Evolutionary conservation across 2,113 vertebrate genomes (phyloP).

Genomic region (Serilophus lunatus): DNA sequence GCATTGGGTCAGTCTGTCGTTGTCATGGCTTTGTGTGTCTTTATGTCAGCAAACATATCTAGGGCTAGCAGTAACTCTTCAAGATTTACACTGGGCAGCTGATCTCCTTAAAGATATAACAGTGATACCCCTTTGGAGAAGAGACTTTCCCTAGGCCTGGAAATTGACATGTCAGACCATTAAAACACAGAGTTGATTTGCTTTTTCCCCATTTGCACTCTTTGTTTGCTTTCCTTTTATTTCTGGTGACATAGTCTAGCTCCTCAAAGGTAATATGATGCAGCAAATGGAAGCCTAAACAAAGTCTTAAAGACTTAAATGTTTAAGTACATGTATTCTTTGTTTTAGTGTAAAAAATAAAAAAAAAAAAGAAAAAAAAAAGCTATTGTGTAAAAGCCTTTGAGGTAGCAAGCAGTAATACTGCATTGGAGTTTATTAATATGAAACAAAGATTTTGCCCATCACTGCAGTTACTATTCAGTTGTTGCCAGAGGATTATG

Average conservation of each 20-base stretch:
- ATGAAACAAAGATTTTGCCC: background rate
- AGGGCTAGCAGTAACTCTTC: background rate
- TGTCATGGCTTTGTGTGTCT: background rate
- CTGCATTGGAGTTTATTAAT: background rate
- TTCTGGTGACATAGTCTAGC: background rate
- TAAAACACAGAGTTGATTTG: background rate
- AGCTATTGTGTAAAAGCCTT: background rate
- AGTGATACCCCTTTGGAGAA: background rate
- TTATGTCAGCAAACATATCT: background rate
- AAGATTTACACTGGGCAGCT: background rate
- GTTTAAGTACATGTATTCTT: background rate
- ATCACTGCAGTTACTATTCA: background rate
- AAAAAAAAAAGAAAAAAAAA: background rate
- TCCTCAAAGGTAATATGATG: background rate
- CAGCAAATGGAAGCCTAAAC: background rate
- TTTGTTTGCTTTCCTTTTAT: background rate
- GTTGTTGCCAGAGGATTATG: slow-evolving; percentile 23
- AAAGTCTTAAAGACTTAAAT: background rate
- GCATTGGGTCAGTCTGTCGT: background rate
- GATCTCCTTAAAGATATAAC: background rate
- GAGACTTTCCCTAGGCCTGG: background rate
- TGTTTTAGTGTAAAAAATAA: background rate
- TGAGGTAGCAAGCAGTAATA: background rate
- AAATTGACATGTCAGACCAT: background rate
- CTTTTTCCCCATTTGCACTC: background rate